These are phyloP conservation scores for Triops longicaudatus DNA, from an alignment of 1,140 invertebrate species.

Conservation along the genomic window DNA sequence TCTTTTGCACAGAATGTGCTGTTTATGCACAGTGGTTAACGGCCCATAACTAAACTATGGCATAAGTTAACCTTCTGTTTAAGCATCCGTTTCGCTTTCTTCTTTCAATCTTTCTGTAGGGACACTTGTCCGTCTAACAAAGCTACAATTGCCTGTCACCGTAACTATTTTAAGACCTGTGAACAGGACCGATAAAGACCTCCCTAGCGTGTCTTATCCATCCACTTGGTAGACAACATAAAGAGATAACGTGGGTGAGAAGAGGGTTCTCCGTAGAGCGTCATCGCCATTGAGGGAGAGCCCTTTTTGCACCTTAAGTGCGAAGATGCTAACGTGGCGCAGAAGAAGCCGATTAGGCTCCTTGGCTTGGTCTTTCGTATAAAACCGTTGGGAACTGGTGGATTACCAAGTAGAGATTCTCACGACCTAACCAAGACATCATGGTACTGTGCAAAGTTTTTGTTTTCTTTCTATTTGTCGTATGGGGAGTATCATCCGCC, in stretches of 20 bases:
- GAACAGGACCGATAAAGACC: not conserved
- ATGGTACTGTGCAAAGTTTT: not conserved
- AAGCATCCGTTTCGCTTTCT: not conserved
- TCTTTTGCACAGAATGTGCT: not conserved
- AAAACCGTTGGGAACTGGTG: not conserved
- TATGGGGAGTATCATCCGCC: not conserved
- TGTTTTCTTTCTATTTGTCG: not conserved
- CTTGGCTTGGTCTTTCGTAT: not conserved
- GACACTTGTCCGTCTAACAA: not conserved
- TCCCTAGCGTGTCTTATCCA: not conserved
- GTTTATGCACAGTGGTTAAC: not conserved
- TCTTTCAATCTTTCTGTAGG: not conserved
- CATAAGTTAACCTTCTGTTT: not conserved
- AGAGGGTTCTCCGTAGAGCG: not conserved
- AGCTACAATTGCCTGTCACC: not conserved
- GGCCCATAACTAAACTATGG: not conserved
- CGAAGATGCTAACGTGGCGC: slow-evolving; percentile 10
- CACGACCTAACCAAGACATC: not conserved
- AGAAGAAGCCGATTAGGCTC: not conserved
- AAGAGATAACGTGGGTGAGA: not conserved
- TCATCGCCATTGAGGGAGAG: not conserved
- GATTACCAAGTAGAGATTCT: not conserved
- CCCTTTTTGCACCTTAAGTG: not conserved
- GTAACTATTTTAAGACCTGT: not conserved
- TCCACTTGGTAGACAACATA: not conserved